Conservation (phyloP, 2,797 vertebrate genomes). For the Helarctos malayanus region DNA sequence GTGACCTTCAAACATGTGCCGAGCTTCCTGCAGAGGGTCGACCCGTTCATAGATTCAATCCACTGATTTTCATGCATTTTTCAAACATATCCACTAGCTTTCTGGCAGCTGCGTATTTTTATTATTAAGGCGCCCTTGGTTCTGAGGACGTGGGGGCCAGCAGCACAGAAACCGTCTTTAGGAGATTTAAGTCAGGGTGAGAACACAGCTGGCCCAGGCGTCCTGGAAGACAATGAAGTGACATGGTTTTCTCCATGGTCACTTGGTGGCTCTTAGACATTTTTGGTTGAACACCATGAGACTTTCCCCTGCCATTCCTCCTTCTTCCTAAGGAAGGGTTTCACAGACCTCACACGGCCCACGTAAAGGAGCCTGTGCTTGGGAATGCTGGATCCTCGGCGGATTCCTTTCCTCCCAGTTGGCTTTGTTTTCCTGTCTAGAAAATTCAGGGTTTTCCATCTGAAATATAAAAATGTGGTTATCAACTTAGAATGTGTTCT, state of each 20-base stretch:
- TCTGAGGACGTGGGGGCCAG: not conserved
- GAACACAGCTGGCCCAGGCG: fast-evolving
- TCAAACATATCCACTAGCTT: not conserved
- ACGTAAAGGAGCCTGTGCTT: fast-evolving
- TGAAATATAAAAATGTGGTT: not conserved
- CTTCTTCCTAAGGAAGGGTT: not conserved
- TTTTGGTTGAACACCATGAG: not conserved
- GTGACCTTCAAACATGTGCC: not conserved
- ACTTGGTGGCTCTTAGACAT: not conserved
- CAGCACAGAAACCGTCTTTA: not conserved
- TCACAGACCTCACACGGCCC: not conserved
- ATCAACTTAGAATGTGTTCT: not conserved
- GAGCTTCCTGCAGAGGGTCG: not conserved
- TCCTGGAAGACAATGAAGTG: not conserved
- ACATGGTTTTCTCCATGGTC: not conserved
- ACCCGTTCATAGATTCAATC: no score
- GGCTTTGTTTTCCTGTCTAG: slow-evolving; percentile 20
- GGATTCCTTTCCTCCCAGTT: not conserved
- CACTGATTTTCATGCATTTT: not conserved
- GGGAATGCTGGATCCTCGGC: not conserved
- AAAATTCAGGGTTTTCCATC: slow-evolving; percentile 16
- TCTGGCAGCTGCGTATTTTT: not conserved
- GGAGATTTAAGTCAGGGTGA: not conserved
- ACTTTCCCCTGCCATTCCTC: not conserved
- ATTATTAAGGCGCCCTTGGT: not conserved